Evolutionary conservation across 2,888 invertebrate genomes (phyloP).

Genomic region (Dynastes grantii): DNA sequence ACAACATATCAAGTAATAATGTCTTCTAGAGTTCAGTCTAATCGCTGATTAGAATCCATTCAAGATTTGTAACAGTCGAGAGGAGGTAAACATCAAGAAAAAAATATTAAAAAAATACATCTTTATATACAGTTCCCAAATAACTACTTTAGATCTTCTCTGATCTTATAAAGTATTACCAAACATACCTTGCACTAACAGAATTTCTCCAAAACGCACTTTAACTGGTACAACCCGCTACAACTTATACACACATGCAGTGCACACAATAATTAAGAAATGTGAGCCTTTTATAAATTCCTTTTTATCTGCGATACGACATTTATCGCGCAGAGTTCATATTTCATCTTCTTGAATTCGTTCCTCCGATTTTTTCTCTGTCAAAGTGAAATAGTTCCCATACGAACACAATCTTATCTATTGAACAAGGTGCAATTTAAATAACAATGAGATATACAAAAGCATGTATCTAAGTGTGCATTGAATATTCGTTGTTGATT

Average conservation of each 20-base stretch:
- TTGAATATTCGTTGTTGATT: neutral
- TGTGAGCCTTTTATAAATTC: constrained; percentile 19
- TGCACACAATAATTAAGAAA: neutral
- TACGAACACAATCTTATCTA: constrained; percentile 22
- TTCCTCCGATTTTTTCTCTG: neutral
- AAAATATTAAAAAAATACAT: too few relatives aligned
- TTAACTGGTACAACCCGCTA: neutral
- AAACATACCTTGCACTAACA: too few relatives aligned
- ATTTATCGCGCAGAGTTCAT: constrained; percentile 45
- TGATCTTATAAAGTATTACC: too few relatives aligned
- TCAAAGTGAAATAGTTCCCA: neutral
- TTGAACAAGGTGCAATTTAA: neutral
- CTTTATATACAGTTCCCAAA: too few relatives aligned
- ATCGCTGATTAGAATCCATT: too few relatives aligned
- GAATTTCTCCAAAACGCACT: too few relatives aligned
- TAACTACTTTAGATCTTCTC: too few relatives aligned
- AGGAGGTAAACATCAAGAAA: too few relatives aligned
- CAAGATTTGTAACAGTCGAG: too few relatives aligned
- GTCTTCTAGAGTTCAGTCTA: too few relatives aligned
- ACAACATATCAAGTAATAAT: too few relatives aligned
- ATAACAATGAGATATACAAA: neutral
- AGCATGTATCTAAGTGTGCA: neutral
- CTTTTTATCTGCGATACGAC: constrained; percentile 31
- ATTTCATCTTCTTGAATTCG: constrained; percentile 29
- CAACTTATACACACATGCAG: neutral